Evolutionary conservation across 2,797 vertebrate species (phyloP), one percentile per base, ranked within the genome.

Genomic region (Sylvia borin): DNA sequence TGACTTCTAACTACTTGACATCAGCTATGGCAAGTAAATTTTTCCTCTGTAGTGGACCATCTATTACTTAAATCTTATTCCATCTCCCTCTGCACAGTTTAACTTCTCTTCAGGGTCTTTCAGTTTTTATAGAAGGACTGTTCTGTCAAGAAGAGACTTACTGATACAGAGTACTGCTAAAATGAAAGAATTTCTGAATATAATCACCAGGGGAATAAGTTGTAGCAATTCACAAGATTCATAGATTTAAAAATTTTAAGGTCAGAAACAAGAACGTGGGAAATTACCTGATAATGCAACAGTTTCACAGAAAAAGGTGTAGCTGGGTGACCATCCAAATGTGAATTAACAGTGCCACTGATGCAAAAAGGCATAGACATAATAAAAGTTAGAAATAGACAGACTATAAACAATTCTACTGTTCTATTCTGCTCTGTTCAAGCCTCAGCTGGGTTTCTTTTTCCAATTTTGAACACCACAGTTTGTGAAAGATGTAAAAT

Each of bases 401-500:
- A 82, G 70, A 7, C 50, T 72, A 45, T 45, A 62, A 92, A 86
- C 66, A 81, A 74, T 62, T 81, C n/a, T 42, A 72, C 50, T 73
- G 34, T 64, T 94, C 45, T 78, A 29, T 22, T 73, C 48, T 61
- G 45, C 72, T 85, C 75, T 92, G 32, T 90, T 88, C 80, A 92
- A 88, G 47, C 25, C 91, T 88, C 82, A 90, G 87, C 50, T 90
- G 85, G 85, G n/a, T 77, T 95, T 85, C 73, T 71, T 81, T 88
- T 90, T 75, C 40, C 85, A 93, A 75, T 94, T 91, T 91, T 72
- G 79, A 78, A 17, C 76, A 92, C 61, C 20, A 42, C 47, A 88
- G 88, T 85, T 95, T 71, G 38, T 88, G 72, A 90, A 92, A 93
- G 65, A 90, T 62, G 34, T 54, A 88, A 93, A 88, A 91, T 36